phyloP scores from a whole-genome alignment of 2,797 vertebrate species.

The Vireo griseus region DNA sequence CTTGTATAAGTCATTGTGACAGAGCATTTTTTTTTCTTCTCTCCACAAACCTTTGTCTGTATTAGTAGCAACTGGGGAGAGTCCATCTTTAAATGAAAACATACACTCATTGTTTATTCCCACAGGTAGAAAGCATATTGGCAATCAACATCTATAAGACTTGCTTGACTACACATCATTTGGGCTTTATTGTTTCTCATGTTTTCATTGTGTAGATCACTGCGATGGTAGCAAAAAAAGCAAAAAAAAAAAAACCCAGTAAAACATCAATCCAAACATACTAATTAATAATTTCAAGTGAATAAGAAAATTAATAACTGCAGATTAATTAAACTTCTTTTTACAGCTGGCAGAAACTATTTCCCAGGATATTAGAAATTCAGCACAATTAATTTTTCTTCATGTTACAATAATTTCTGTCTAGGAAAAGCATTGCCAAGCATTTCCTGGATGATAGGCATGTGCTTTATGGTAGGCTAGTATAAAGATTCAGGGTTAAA shows the following conservation, averaged over 20 bases:
- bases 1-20: constrained; percentile 75
- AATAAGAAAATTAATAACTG: constrained; percentile 16
- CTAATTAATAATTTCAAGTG: constrained; percentile 4
- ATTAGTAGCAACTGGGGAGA: constrained; percentile 40
- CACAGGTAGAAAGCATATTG: background rate
- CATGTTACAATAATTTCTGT: constrained; percentile 15
- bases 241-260: rapidly evolving
- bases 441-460: constrained; percentile 43
- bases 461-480: constrained; percentile 21
- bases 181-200: background rate
- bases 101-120: constrained; percentile 38
- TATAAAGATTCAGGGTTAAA: constrained; percentile 64
- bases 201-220: background rate
- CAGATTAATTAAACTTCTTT: background rate
- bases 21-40: constrained; percentile 30
- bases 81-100: constrained; percentile 65
- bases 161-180: background rate
- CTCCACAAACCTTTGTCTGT: constrained; percentile 53
- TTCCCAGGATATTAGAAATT: constrained; percentile 10
- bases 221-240: background rate
- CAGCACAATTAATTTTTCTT: constrained; percentile 13
- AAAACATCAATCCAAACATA: background rate
- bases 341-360: constrained; percentile 5
- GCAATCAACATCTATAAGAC: background rate
- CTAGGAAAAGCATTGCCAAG: constrained; percentile 16